Percentiles rank a stretch among this genome's conserved stretches.
phyloP scores from a whole-genome alignment of 2,113 vertebrate species.

The Phyllostomus hastatus region DNA sequence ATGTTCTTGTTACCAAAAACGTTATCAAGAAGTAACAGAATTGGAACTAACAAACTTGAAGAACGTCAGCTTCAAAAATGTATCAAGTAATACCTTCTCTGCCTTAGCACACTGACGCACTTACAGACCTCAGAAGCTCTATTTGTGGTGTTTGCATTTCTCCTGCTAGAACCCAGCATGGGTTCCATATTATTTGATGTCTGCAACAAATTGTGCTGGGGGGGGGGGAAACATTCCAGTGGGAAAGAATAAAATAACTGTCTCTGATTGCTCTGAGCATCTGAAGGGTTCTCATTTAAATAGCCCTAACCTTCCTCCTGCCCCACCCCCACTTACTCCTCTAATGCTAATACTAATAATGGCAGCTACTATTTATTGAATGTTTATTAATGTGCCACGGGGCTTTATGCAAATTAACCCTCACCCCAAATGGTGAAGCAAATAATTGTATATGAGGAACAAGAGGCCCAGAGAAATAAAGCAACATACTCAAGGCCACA shows the following conservation, averaged over 20 bases:
- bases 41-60: conserved; percentile 6
- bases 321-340: background rate
- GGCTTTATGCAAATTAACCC: background rate
- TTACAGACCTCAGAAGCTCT: background rate
- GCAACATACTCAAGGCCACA: background rate
- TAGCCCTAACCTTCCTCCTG: background rate
- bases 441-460: background rate
- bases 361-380: background rate
- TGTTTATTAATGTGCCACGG: background rate
- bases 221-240: background rate
- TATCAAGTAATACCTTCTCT: background rate
- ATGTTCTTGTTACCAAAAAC: background rate
- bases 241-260: background rate
- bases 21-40: background rate
- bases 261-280: background rate
- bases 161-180: background rate
- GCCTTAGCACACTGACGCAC: background rate
- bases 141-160: background rate
- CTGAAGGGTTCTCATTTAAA: background rate
- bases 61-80: conserved; percentile 10
- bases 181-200: background rate
- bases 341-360: background rate
- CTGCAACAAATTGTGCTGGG: background rate
- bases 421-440: background rate
- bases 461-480: conserved; percentile 14